These are phyloP conservation scores for Epinotia bilunana DNA, from an alignment of 2,888 invertebrate genomes.

Conservation along the genomic window DNA sequence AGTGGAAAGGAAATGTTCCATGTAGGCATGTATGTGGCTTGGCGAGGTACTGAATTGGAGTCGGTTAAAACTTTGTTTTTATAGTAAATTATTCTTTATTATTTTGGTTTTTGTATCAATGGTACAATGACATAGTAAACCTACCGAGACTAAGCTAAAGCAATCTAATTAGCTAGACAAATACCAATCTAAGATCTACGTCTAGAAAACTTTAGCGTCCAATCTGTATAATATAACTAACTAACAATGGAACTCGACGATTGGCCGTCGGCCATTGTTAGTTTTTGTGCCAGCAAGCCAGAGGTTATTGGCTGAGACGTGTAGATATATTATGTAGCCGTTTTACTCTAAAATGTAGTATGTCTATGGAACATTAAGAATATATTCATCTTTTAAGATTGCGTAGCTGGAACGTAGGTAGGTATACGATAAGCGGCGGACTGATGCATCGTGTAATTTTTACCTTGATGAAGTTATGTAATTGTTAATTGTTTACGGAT, in stretches of 20 bases:
- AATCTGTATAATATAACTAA: constrained; percentile 23
- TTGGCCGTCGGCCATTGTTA: constrained; percentile 54
- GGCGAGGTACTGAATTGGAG: too few species aligned
- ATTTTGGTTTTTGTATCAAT: too few species aligned
- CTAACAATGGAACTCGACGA: constrained; percentile 39
- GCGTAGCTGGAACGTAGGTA: background rate
- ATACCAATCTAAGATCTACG: background rate
- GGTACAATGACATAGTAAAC: background rate
- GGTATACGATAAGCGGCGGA: background rate
- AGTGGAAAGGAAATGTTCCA: too few species aligned
- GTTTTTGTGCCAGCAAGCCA: constrained; percentile 53
- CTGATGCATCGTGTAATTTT: constrained; percentile 32
- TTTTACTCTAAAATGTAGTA: background rate
- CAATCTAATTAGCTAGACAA: background rate
- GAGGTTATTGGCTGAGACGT: constrained; percentile 59
- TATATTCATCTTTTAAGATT: background rate
- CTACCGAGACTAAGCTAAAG: background rate
- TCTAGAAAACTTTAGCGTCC: constrained; percentile 5
- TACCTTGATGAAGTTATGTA: constrained; percentile 24
- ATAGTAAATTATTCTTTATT: too few species aligned
- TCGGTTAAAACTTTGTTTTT: too few species aligned
- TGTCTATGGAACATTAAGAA: background rate
- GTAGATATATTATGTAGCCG: constrained; percentile 30
- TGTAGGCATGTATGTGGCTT: too few species aligned
- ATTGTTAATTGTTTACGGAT: constrained; percentile 10